Evolutionary conservation across 2,888 invertebrate genomes (phyloP), one percentile per base, ranked within the genome.

Genomic region (Cephus rjabovi): DNA sequence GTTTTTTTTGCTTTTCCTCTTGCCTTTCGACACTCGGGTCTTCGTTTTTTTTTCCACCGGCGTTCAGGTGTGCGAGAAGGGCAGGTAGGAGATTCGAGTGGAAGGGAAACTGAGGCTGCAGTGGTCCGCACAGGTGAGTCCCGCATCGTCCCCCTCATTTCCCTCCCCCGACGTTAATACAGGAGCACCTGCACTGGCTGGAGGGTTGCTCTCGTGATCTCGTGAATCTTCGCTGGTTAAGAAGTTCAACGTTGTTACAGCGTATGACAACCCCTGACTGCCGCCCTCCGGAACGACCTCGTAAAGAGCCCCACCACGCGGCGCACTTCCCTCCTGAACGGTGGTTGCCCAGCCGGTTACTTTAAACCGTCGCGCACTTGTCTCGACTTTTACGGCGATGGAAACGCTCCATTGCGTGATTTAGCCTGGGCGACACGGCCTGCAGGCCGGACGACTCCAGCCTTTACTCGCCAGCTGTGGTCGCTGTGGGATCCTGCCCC

Each of bases 301-400:
- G 78, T 85, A 83, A 84, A 86, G 31, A 84, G 82, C 77, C 76
- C 73, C 15, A 15, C 40, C 40, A 6, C 15, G 40, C 15, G 40
- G 15, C 40, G 40, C 12, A 40, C 6, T 40, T 35, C 12, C 35
- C 79, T 77, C 77, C 70, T 12, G 37, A 56, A 68, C 78, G 75
- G 40, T 73, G 76, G 73, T 71, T 76, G 79, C 75, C 40, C 74
- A 77, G 76, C 78, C 80, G 78, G 84, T 84, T 86, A 86, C 82
- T 81, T 85, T 82, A 82, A 83, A 83, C 79, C 77, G 78, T 78
- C 75, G 82, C 81, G 78, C 78, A 82, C 82, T 85, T 83, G 81
- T 83, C 78, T 79, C 79, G 79, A 81, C 79, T 80, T 82, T 84
- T 82, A 78, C 73, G 75, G 71, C 78, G 73, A 79, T 74, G 79